Evolutionary conservation across 1,140 invertebrate species (phyloP).

Genomic region (Xylocopa sonorina): DNA sequence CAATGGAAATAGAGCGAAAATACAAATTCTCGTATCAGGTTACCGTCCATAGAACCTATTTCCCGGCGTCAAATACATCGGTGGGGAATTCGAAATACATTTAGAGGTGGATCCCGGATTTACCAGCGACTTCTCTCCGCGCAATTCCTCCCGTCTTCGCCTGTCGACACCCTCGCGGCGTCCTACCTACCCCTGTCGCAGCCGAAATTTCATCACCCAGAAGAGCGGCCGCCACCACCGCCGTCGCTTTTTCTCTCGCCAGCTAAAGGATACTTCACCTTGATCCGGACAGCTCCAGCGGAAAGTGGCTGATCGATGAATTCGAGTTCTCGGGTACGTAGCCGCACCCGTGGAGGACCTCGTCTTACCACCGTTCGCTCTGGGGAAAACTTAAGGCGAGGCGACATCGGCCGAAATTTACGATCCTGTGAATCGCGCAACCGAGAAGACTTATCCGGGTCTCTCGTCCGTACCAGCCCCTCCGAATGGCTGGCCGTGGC

Average conservation of each 20-base stretch:
- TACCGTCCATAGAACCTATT: not conserved
- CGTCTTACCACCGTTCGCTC: constrained; percentile 53
- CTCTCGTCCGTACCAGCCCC: constrained; percentile 5
- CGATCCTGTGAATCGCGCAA: constrained; percentile 68
- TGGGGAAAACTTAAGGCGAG: constrained; percentile 61
- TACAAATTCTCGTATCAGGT: not conserved
- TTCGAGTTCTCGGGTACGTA: constrained; percentile 63
- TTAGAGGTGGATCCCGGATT: constrained; percentile 16
- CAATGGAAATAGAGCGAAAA: not conserved
- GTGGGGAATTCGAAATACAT: constrained; percentile 21
- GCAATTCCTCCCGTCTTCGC: constrained; percentile 10
- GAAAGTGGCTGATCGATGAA: constrained; percentile 73
- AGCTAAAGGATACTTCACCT: constrained; percentile 63
- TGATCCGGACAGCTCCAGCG: constrained; percentile 61
- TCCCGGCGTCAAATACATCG: not conserved
- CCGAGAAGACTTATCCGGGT: constrained; percentile 68
- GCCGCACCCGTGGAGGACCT: constrained; percentile 8
- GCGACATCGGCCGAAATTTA: constrained; percentile 71
- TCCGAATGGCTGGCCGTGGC: not conserved
- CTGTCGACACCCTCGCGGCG: not conserved
- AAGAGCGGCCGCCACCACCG: constrained; percentile 41
- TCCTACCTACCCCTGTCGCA: too few relatives aligned
- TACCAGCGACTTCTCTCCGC: constrained; percentile 16
- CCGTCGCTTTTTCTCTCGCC: constrained; percentile 56
- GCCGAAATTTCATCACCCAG: constrained; percentile 34